Conservation (phyloP, 2,797 vertebrate genomes). For the Urosaurus nigricauda region DNA sequence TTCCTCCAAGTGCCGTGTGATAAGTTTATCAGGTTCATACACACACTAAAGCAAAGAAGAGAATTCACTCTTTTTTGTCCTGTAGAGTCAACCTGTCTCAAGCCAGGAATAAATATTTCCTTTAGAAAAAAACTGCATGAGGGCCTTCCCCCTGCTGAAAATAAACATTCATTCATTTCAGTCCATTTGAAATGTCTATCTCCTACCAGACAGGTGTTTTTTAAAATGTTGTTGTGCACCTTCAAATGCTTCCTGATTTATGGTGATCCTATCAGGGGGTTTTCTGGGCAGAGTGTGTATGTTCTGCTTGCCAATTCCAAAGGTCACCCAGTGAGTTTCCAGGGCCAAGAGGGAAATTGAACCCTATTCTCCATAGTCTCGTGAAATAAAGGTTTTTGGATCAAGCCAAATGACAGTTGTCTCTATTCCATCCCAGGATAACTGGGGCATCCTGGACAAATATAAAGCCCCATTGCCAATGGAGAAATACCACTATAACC, state of each 20-base stretch:
- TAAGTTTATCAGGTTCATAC: background rate
- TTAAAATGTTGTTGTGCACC: background rate
- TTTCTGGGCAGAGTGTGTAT: no score
- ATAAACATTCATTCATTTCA: background rate
- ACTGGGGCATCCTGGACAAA: background rate
- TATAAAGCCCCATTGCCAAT: background rate
- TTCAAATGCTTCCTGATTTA: no score
- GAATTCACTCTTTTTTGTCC: background rate
- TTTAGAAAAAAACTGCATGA: background rate
- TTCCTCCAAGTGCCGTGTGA: no score
- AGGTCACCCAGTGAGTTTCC: no score
- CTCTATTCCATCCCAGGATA: background rate
- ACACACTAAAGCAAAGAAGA: background rate
- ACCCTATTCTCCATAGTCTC: no score
- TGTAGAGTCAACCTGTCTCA: background rate
- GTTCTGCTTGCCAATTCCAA: no score
- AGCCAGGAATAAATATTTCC: background rate
- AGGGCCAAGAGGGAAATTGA: no score
- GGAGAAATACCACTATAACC: background rate
- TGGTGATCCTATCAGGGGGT: no score
- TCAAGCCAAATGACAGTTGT: no score
- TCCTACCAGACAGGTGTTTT: background rate
- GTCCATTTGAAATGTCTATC: background rate
- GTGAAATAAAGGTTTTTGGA: no score
- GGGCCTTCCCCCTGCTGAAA: background rate